Evolutionary conservation across 2,113 vertebrate species (phyloP).

Genomic region (Osmerus eperlanus): DNA sequence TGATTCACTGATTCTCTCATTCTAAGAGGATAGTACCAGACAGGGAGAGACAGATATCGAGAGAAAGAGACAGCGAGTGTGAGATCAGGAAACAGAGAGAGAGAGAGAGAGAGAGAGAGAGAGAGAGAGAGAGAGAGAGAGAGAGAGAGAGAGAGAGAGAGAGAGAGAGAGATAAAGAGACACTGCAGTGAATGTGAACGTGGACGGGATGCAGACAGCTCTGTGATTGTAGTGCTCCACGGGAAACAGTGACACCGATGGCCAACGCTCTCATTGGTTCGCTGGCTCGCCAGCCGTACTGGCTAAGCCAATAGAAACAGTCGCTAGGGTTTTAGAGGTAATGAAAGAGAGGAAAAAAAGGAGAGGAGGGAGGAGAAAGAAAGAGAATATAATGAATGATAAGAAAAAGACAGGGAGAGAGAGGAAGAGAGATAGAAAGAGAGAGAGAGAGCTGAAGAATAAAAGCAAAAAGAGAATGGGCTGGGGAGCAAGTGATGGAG

Average conservation of each 20-base stretch:
- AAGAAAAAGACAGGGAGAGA: constrained; percentile 22
- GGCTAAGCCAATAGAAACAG: constrained; percentile 48
- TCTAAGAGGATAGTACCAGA: too few species aligned
- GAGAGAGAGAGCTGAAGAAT: constrained; percentile 34
- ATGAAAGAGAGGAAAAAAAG: background rate
- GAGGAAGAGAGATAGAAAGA: constrained; percentile 16
- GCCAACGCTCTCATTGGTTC: constrained; percentile 60
- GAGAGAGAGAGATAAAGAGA: too few species aligned
- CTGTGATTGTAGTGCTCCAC: constrained; percentile 58
- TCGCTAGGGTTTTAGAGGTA: constrained; percentile 46
- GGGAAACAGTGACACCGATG: constrained; percentile 65
- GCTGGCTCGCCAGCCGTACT: constrained; percentile 36
- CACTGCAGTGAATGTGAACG: background rate
- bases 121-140: too few species aligned
- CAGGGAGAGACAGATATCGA: too few species aligned
- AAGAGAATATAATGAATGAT: constrained; percentile 7
- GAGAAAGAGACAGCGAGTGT: too few species aligned
- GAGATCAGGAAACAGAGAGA: too few species aligned
- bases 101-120: too few species aligned
- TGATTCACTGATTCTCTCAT: too few species aligned
- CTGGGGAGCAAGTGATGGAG: background rate
- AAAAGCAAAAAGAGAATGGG: background rate
- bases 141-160: too few species aligned
- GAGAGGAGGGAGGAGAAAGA: constrained; percentile 40
- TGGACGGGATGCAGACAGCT: constrained; percentile 37